Base-by-base conservation (phyloP, 1,140 invertebrate genomes). In the Globodera ellingtonae region DNA sequence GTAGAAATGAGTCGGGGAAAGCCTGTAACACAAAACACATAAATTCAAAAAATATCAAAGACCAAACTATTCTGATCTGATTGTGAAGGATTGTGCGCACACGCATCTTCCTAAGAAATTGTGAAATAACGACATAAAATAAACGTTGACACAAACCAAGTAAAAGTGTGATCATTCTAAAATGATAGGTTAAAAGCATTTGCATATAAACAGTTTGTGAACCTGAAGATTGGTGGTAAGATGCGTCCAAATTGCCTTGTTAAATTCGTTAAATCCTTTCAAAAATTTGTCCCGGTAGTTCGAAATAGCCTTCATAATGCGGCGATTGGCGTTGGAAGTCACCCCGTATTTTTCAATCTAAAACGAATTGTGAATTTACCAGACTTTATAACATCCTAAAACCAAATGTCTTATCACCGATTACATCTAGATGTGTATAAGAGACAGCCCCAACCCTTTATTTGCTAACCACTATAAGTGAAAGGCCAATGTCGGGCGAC, bases 131-230 rank as follows among this genome's bases (percentile, higher is more conserved):
- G 71, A n/a, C 21, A 76, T 65, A 72, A 18, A 21, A 74, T 46
- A 77, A 72, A 0, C 44, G 46, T n/a, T 9, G 24, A 56, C 3
- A 9, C 48, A 66, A 78, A 81, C 80, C 83, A 84, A 10, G 73
- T 67, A 62, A 65, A 84, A 35, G 84, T 86, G 21, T 83, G 59
- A 46, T 84, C 83, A 56, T 86, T 84, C 84, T 84, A 24, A 84
- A 83, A 50, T 46, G 62, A 24, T 24, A 59, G 35, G 35, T 2
- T 35, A 35, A 35, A 48, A 5, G 9, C 35, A 48, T 74, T 81
- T 18, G n/a, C 80, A n/a, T 44, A 24, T 71, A 48, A 48, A 56
- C 24, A 24, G 59, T n/a, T 75, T n/a, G 3, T 15, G 3, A 62
- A 79, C 78, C 78, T 80, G 79, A 3, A 80, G 50, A 52, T 80